Evolutionary conservation across 2,113 vertebrate species (phyloP).

Genomic region (Genyomyrus donnyi): DNA sequence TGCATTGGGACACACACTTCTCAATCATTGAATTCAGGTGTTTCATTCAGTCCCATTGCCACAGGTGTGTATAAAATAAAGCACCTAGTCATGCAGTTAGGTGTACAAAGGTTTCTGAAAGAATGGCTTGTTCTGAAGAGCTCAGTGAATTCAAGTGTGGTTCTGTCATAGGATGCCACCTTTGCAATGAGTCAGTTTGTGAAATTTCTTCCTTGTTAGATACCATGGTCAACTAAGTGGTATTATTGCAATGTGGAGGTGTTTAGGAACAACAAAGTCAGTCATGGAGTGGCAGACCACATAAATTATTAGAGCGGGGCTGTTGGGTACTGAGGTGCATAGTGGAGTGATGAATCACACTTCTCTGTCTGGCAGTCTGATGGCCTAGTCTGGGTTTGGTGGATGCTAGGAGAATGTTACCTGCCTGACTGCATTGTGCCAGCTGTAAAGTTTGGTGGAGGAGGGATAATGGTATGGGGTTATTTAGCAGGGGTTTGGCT

Average conservation of each 20-base stretch:
- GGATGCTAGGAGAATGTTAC: neutral
- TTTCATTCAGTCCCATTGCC: neutral
- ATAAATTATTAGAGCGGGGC: no score
- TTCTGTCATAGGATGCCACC: no score
- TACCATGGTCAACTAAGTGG: no score
- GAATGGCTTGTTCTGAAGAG: neutral
- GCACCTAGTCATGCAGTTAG: neutral
- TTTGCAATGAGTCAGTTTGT: no score
- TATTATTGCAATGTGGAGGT: no score
- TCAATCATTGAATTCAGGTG: neutral
- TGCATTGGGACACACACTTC: neutral
- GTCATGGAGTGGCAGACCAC: neutral
- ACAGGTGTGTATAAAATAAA: neutral
- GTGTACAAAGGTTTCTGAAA: neutral
- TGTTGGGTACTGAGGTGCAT: no score
- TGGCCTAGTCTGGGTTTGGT: neutral
- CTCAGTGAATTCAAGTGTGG: neutral
- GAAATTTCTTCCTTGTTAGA: no score
- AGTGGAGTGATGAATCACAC: neutral
- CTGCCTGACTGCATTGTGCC: neutral
- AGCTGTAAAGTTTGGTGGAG: neutral
- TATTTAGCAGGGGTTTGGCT: neutral
- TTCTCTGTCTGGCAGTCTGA: neutral
- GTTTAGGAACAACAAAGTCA: no score
- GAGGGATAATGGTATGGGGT: neutral